Evolutionary conservation across 2,888 invertebrate genomes (phyloP), one percentile per base, ranked within the genome.

Genomic region (Tachystola acroxantha): DNA sequence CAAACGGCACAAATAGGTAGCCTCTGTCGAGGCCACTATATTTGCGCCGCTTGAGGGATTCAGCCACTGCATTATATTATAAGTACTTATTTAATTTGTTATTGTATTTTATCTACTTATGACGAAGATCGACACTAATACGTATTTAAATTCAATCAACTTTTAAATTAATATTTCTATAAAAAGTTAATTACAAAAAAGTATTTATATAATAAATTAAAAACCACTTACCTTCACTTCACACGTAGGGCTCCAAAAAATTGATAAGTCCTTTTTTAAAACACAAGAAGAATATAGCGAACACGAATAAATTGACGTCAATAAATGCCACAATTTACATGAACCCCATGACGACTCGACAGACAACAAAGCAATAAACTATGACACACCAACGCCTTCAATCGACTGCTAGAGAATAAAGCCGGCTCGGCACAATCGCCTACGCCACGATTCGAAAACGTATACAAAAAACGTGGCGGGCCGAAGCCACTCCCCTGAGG

Each of bases 321-420:
- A 71, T 64, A 72, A 70, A 69, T 60, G 67, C 60, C 74, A 80
- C 77, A 75, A 78, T 70, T 74, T 74, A 76, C 70, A 74, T 71
- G 65, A 72, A 76, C 65, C 61, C 67, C 59, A 66, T 71, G 72
- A 75, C 55, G 65, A 65, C 55, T 67, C 50, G 46, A 54, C 64
- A 63, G 60, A 66, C 73, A 71, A 73, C 74, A 67, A 68, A 69
- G 70, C 61, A 71, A 84, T 84, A 85, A 84, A 85, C 80, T 79
- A 84, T 77, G 75, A 72, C 80, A 79, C 84, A 75, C 84, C 78
- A 68, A 82, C 78, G 82, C 80, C 74, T 77, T 72, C 82, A 73
- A 78, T 72, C 80, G 84, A 84, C 86, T 82, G 85, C 66, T 70
- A 68, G 57, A 74, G 81, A 86, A 81, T 85, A 85, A 78, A 77